Percentiles rank a stretch among this genome's conserved stretches.
phyloP scores from a whole-genome alignment of 2,113 vertebrate species.

The Danionella cerebrum region DNA sequence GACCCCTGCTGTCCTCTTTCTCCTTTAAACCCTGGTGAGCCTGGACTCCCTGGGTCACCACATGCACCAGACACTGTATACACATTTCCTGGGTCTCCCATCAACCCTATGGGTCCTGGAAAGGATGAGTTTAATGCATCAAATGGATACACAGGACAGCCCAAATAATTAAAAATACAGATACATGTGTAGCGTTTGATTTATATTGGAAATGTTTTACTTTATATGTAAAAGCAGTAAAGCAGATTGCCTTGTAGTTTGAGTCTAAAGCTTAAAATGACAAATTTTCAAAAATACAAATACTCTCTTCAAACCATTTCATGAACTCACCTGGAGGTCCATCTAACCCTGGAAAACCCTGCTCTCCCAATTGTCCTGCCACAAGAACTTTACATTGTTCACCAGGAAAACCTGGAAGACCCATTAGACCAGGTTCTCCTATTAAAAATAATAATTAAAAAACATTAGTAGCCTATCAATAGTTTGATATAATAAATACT shows the following conservation, averaged over 20 bases:
- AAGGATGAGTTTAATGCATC: no score
- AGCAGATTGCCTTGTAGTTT: no score
- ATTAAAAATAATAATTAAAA: not conserved
- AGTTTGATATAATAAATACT: no score
- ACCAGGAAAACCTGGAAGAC: constrained; percentile 57
- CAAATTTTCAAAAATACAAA: no score
- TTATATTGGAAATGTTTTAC: no score
- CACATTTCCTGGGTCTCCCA: constrained; percentile 43
- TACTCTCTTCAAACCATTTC: not conserved
- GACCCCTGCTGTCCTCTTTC: constrained; percentile 59
- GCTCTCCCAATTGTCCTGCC: constrained; percentile 45
- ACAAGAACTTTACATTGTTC: constrained; percentile 29
- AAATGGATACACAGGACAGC: no score
- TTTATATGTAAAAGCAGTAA: not conserved
- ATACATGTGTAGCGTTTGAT: no score
- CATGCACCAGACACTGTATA: constrained; percentile 56
- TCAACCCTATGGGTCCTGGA: constrained; percentile 48
- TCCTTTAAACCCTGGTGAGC: constrained; percentile 21
- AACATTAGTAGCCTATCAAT: not conserved
- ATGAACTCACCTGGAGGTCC: constrained; percentile 61
- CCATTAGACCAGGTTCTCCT: constrained; percentile 65
- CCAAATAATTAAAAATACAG: no score
- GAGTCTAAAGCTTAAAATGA: no score
- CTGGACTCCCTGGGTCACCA: constrained; percentile 63
- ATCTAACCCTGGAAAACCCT: constrained; percentile 57